Evolutionary conservation across 1,140 invertebrate genomes (phyloP).

Genomic region (Drosophila repletoides): DNA sequence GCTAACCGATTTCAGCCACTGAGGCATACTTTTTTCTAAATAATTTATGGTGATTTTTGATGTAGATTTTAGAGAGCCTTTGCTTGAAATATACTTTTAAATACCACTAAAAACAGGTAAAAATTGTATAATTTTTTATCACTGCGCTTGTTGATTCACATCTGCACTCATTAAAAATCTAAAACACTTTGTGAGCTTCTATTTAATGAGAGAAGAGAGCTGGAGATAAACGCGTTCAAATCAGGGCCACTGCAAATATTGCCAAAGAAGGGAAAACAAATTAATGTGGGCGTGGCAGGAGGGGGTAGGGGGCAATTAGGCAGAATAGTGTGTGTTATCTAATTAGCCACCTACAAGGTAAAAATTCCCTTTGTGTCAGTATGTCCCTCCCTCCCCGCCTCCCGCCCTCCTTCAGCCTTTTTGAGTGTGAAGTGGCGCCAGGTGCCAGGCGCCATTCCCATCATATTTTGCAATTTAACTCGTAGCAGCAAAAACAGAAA

Average conservation of each 20-base stretch:
- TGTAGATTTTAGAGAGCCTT: too few species aligned
- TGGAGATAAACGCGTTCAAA: slow-evolving; percentile 22
- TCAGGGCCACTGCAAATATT: slow-evolving; percentile 61
- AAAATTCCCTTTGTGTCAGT: slow-evolving; percentile 9
- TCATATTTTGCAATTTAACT: slow-evolving; percentile 76
- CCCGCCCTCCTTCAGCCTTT: too few species aligned
- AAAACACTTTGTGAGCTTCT: neutral
- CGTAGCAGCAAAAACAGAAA: neutral
- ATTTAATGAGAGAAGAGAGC: slow-evolving; percentile 28
- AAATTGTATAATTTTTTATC: too few species aligned
- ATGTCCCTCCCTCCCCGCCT: too few species aligned
- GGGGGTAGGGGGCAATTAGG: slow-evolving; percentile 73
- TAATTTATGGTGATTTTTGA: too few species aligned
- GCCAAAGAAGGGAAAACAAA: slow-evolving; percentile 18
- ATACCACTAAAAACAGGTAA: too few species aligned
- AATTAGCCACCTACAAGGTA: slow-evolving; percentile 63
- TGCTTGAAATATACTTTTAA: too few species aligned
- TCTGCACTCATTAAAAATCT: neutral
- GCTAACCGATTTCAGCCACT: too few species aligned
- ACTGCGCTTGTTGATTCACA: neutral
- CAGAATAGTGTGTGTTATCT: slow-evolving; percentile 70
- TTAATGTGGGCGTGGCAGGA: slow-evolving; percentile 53
- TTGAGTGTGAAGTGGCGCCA: slow-evolving; percentile 77
- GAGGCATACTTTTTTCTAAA: too few species aligned
- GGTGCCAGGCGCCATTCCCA: slow-evolving; percentile 72